phyloP scores from a whole-genome alignment of 2,888 invertebrate genomes.

The Pachymerium ferrugineum region DNA sequence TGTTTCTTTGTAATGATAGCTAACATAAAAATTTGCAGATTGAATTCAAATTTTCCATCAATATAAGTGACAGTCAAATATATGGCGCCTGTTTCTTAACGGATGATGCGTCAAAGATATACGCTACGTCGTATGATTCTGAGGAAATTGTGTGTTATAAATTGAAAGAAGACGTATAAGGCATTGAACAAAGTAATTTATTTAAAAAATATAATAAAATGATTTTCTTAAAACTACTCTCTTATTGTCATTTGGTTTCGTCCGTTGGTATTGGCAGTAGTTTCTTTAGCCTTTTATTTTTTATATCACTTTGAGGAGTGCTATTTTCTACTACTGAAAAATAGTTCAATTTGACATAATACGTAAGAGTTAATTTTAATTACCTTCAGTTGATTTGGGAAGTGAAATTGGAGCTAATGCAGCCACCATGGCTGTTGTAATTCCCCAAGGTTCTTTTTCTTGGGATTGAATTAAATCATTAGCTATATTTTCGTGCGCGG shows the following conservation, averaged over 20 bases:
- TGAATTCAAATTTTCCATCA: not conserved
- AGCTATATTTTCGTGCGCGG: not conserved
- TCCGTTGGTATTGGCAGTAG: slow-evolving; percentile 7
- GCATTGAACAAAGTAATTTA: no score
- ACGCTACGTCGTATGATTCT: not conserved
- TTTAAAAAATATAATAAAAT: no score
- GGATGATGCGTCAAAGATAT: not conserved
- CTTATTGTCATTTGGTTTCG: not conserved
- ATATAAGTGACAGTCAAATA: not conserved
- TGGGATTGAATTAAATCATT: not conserved
- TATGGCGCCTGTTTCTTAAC: not conserved
- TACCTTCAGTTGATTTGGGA: slow-evolving; percentile 7
- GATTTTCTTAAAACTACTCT: not conserved
- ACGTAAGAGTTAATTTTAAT: no score
- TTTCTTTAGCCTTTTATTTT: not conserved
- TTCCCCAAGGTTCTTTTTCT: slow-evolving; percentile 2
- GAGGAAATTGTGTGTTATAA: not conserved
- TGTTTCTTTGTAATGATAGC: not conserved
- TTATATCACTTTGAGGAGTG: not conserved
- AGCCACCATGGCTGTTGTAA: not conserved
- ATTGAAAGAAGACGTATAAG: no score
- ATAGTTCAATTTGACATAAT: no score
- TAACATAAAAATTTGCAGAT: not conserved
- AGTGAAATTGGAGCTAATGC: slow-evolving; percentile 5
- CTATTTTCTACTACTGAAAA: not conserved